A percentile compares a stretch with the other conserved stretches of the same genome.
Conservation (phyloP, 2,888 invertebrate species). For the Mechanitis messenoides region DNA sequence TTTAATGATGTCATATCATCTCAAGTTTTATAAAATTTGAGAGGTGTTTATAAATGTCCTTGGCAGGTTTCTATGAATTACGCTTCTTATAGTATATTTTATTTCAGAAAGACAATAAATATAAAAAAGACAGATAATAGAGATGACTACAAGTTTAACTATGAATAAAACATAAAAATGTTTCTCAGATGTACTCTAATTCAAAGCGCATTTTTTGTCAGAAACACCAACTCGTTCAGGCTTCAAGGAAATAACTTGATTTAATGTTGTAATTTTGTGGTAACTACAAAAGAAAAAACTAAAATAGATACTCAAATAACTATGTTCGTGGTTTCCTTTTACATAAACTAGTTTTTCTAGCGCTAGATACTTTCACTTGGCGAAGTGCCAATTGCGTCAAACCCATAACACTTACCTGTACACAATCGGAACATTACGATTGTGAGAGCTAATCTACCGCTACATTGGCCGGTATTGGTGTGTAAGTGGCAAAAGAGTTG, state of each 20-base stretch:
- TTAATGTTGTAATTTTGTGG: background rate
- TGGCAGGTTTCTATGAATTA: too few species aligned
- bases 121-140: background rate
- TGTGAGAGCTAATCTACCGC: constrained; percentile 26
- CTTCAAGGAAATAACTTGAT: background rate
- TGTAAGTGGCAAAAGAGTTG: too few species aligned
- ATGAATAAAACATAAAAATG: constrained; percentile 9
- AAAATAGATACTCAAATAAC: background rate
- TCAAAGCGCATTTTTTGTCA: too few species aligned
- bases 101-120: background rate
- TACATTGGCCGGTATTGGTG: background rate
- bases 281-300: constrained; percentile 2
- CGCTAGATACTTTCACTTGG: constrained; percentile 35
- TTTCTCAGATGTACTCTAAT: constrained; percentile 6
- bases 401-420: constrained; percentile 30
- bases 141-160: constrained; percentile 8
- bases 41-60: too few species aligned
- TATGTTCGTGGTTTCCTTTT: constrained; percentile 10
- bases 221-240: background rate
- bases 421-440: constrained; percentile 29
- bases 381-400: constrained; percentile 37
- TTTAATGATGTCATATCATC: too few species aligned
- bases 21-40: too few species aligned
- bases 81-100: too few species aligned
- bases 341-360: constrained; percentile 17